Conservation (phyloP, 2,113 vertebrate genomes). For the Spermophilus dauricus region DNA sequence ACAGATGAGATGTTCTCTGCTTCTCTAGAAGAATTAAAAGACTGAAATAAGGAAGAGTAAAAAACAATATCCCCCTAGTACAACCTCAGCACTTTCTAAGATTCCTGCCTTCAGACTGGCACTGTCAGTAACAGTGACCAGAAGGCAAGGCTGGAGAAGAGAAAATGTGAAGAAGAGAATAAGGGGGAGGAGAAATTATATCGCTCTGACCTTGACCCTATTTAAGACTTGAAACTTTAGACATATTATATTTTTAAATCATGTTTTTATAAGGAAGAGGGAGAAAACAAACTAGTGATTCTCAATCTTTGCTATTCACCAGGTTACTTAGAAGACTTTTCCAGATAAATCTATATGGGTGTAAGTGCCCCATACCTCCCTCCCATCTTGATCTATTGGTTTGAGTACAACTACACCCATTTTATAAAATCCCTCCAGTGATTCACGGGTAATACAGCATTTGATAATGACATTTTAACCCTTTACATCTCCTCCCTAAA, state of each 20-base stretch:
- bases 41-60: background rate
- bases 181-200: background rate
- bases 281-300: background rate
- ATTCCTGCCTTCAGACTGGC: background rate
- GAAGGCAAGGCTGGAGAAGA: background rate
- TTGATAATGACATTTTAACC: conserved; percentile 22
- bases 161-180: background rate
- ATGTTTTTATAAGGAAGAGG: background rate
- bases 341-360: background rate
- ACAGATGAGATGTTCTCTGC: background rate
- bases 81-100: background rate
- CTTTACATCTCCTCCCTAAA: background rate
- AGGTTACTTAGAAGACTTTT: background rate
- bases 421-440: background rate
- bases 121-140: no score
- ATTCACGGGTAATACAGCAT: background rate
- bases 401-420: background rate
- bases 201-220: background rate
- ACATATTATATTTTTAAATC: background rate
- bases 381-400: background rate
- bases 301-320: background rate
- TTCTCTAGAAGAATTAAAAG: background rate
- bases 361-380: background rate
- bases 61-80: background rate
- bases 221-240: background rate